phyloP scores from a whole-genome alignment of 64 coral and sea anemone genomes.

The Montipora sp. region DNA sequence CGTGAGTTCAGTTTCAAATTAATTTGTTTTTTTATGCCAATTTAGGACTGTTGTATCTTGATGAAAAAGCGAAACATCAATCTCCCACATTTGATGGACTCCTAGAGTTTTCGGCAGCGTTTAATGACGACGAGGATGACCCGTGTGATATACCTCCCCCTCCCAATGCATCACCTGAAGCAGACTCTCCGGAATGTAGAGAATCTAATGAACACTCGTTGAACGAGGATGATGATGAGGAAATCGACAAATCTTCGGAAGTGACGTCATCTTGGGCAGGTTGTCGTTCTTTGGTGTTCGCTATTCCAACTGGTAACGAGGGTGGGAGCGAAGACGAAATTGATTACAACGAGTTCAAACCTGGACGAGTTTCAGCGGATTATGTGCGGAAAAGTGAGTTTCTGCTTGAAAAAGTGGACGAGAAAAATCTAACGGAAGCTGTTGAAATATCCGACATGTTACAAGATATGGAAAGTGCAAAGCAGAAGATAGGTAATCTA shows the following conservation, averaged over 20 bases:
- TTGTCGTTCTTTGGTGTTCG: conserved; percentile 48
- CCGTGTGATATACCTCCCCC: conserved; percentile 12
- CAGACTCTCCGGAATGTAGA: not conserved
- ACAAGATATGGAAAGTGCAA: conserved; percentile 18
- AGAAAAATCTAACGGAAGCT: conserved; percentile 46
- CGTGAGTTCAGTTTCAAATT: no score
- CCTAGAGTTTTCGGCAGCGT: conserved; percentile 61
- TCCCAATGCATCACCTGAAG: conserved; percentile 56
- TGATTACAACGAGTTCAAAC: not conserved
- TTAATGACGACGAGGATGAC: conserved; percentile 31
- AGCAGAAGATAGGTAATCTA: conserved; percentile 6
- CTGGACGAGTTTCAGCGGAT: conserved; percentile 52
- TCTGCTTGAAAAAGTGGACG: conserved; percentile 33
- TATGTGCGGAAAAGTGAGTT: conserved; percentile 56
- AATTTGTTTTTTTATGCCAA: not conserved
- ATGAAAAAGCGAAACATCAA: conserved; percentile 20
- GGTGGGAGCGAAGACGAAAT: conserved; percentile 44
- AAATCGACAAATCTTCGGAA: conserved; percentile 19
- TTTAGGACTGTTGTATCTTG: conserved; percentile 29
- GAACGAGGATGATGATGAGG: conserved; percentile 25
- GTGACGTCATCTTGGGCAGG: conserved; percentile 28
- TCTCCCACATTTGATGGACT: conserved; percentile 19
- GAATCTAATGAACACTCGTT: not conserved
- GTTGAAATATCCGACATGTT: conserved; percentile 66
- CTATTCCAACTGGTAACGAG: conserved; percentile 46